phyloP scores from a whole-genome alignment of 1,140 invertebrate genomes.

The Nomia melanderi region DNA sequence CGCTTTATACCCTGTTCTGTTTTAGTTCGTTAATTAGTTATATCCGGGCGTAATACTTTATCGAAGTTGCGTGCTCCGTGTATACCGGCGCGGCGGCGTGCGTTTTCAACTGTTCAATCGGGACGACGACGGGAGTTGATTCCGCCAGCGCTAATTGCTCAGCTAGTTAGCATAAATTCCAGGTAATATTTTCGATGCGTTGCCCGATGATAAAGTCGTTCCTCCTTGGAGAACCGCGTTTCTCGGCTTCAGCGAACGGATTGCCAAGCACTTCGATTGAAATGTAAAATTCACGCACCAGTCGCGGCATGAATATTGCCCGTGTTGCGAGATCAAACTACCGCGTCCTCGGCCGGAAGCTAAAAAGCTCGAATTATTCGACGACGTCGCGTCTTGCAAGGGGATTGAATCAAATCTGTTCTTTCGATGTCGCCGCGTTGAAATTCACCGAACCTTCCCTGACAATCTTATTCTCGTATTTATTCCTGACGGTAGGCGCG shows the following conservation, averaged over 20 bases:
- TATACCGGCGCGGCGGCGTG: neutral
- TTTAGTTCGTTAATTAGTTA: conserved; percentile 14
- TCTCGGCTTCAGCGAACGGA: conserved; percentile 1
- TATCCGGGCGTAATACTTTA: neutral
- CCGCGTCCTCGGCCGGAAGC: neutral
- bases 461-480: conserved; percentile 15
- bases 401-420: no score
- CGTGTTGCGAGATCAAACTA: neutral
- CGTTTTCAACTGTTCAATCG: neutral
- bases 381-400: neutral
- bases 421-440: no score
- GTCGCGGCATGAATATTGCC: conserved; percentile 23
- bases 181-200: neutral
- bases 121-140: neutral
- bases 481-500: no score
- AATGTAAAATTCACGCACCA: conserved; percentile 44
- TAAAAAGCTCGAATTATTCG: neutral
- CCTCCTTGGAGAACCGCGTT: neutral
- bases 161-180: neutral
- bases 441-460: no score
- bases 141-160: neutral
- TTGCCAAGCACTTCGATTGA: conserved; percentile 23
- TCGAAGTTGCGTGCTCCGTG: neutral
- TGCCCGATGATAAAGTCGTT: neutral
- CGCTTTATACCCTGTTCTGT: neutral